Evolutionary conservation across 2,113 vertebrate genomes (phyloP), one percentile per base, ranked within the genome.

Genomic region (Pterocles gutturalis): DNA sequence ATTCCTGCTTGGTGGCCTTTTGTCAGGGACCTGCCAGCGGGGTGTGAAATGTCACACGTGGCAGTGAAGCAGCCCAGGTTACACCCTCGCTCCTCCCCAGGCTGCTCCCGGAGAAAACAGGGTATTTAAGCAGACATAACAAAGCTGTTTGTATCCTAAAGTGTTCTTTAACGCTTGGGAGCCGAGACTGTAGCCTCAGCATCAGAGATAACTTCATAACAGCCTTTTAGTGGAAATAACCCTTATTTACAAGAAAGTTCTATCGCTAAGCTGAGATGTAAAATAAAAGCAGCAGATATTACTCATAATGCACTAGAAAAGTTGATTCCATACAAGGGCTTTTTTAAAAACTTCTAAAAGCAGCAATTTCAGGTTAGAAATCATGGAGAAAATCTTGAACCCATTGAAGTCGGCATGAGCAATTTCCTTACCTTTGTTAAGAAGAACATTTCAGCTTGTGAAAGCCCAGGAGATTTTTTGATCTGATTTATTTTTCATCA

Each of bases 161-260:
- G 51, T 76, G 75, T 83, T 96, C 77, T 66, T 88, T 60, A 66
- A 71, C 13, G 1, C 93, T 28, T 67, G 72, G 84, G 89, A 97
- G 66, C 83, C n/a, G 76, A 75, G 82, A 54, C 62, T 86, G 86
- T 71, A 82, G 92, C 82, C 82, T 94, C 60, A 41, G 65, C 92
- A 69, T 91, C 81, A 73, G 75, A 93, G 94, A 93, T 62, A 97
- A 89, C 41, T 89, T 91, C 58, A 4, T 95, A 97, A 97, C 48
- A 96, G 93, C 95, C 73, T 97, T 96, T 95, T 81, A 95, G 95
- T 82, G 89, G 89, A 93, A 97, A 97, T 88, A 91, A 83, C 80
- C 61, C 78, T 88, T 88, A 77, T 96, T 96, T 96, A 90, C 90
- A 83, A 80, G 69, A 29, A 72, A 88, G 81, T 89, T 82, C 77